A percentile compares a stretch with the other conserved stretches of the same genome.
phyloP scores from a whole-genome alignment of 2,888 invertebrate genomes.

The Sphaerophoria rueppellii region DNA sequence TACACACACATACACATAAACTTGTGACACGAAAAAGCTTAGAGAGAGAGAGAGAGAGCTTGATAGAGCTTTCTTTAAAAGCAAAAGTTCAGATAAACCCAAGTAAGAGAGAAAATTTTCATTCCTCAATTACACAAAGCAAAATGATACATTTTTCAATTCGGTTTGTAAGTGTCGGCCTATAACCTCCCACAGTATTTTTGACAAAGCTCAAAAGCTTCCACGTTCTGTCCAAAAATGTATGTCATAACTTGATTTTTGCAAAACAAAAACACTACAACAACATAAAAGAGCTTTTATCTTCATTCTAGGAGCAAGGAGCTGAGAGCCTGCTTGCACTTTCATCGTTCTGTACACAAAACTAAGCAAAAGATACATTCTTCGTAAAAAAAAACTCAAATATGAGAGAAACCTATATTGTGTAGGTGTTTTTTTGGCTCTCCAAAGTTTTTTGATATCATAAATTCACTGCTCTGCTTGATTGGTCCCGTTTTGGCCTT shows the following conservation, averaged over 20 bases:
- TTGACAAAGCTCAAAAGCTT: slow-evolving; percentile 33
- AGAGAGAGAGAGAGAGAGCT: background rate
- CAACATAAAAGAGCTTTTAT: slow-evolving; percentile 49
- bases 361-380: slow-evolving; percentile 42
- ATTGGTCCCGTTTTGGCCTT: slow-evolving; percentile 44
- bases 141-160: slow-evolving; percentile 22
- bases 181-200: slow-evolving; percentile 31
- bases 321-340: slow-evolving; percentile 12
- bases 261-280: slow-evolving; percentile 5
- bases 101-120: slow-evolving; percentile 61
- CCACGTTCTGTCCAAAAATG: slow-evolving; percentile 46
- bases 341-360: slow-evolving; percentile 54
- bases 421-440: slow-evolving; percentile 65
- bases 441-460: slow-evolving; percentile 35
- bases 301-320: slow-evolving; percentile 43
- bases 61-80: slow-evolving; percentile 41
- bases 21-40: background rate
- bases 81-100: slow-evolving; percentile 62
- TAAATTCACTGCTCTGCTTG: slow-evolving; percentile 17
- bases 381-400: slow-evolving; percentile 1
- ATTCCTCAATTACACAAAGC: slow-evolving; percentile 6
- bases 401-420: slow-evolving; percentile 48
- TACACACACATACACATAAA: slow-evolving; percentile 24
- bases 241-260: slow-evolving; percentile 66
- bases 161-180: background rate